phyloP scores from a whole-genome alignment of 2,888 invertebrate species.

The Drosophila gaucha region DNA sequence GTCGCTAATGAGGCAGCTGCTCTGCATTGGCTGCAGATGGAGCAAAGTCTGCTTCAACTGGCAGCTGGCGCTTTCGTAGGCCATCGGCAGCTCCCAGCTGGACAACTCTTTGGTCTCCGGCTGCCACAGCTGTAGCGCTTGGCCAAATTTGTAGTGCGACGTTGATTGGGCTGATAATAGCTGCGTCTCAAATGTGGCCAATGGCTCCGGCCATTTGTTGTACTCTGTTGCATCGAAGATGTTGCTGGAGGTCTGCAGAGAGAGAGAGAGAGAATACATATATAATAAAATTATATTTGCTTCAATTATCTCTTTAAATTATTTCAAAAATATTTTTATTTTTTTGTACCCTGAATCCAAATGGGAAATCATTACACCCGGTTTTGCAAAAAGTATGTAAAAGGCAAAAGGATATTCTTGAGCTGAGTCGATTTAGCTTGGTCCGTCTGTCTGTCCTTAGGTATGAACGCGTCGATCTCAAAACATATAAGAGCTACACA shows the following conservation, averaged over 20 bases:
- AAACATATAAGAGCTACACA: no score
- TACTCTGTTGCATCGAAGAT: slow-evolving; percentile 53
- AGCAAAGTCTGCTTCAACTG: slow-evolving; percentile 72
- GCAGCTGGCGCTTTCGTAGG: slow-evolving; percentile 72
- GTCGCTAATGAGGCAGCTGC: slow-evolving; percentile 62
- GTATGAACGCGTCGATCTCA: no score
- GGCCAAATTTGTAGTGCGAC: slow-evolving; percentile 72
- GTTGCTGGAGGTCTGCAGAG: slow-evolving; percentile 5
- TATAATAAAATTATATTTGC: no score
- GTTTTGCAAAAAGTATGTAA: no score
- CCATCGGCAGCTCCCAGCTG: slow-evolving; percentile 74
- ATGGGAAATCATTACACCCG: no score
- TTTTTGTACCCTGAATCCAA: no score
- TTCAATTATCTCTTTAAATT: no score
- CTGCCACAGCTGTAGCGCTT: slow-evolving; percentile 72
- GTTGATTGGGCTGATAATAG: neutral
- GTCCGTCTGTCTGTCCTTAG: no score
- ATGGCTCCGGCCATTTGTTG: slow-evolving; percentile 67
- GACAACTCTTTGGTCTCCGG: slow-evolving; percentile 35
- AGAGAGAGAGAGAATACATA: neutral
- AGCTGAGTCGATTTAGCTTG: no score
- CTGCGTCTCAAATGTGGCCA: slow-evolving; percentile 38
- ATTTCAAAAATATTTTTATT: no score
- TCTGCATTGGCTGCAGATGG: slow-evolving; percentile 64
- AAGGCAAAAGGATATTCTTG: no score